Percentiles rank a stretch among this genome's conserved stretches.
Evolutionary conservation across 2,888 invertebrate genomes (phyloP).

Genomic region (Ophraella communa): DNA sequence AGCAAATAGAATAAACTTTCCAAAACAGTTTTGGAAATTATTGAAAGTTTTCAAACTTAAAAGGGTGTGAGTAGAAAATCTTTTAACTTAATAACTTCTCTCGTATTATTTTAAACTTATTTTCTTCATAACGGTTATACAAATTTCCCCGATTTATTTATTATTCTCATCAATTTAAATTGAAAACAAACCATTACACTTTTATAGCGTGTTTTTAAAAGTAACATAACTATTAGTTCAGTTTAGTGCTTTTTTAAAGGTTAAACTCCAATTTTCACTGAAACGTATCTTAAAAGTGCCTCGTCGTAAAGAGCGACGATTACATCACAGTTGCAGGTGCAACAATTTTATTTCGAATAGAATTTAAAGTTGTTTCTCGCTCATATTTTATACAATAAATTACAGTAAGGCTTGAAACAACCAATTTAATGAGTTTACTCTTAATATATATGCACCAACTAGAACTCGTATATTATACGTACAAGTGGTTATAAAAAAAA

Average conservation of each 20-base stretch:
- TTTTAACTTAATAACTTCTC: too few relatives aligned
- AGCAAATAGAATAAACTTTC: too few relatives aligned
- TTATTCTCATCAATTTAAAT: neutral
- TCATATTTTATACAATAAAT: neutral
- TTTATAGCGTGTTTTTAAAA: neutral
- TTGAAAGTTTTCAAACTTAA: too few relatives aligned
- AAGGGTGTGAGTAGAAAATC: too few relatives aligned
- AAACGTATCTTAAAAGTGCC: neutral
- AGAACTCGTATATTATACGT: too few relatives aligned
- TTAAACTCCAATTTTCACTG: neutral
- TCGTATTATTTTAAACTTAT: too few relatives aligned
- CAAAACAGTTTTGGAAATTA: too few relatives aligned
- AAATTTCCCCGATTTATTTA: too few relatives aligned
- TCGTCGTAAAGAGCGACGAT: conserved; percentile 12
- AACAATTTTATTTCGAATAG: conserved; percentile 14
- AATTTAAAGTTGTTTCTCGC: neutral
- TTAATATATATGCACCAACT: neutral
- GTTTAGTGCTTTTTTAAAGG: neutral
- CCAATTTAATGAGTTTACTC: neutral
- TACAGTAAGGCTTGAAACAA: neutral
- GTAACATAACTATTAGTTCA: neutral
- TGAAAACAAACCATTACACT: neutral
- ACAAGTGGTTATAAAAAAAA: too few relatives aligned
- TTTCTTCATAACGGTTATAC: too few relatives aligned
- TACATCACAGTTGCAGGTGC: conserved; percentile 20